These are phyloP conservation scores for Sinella curviseta DNA, from an alignment of 1,140 invertebrate genomes.

Conservation along the genomic window DNA sequence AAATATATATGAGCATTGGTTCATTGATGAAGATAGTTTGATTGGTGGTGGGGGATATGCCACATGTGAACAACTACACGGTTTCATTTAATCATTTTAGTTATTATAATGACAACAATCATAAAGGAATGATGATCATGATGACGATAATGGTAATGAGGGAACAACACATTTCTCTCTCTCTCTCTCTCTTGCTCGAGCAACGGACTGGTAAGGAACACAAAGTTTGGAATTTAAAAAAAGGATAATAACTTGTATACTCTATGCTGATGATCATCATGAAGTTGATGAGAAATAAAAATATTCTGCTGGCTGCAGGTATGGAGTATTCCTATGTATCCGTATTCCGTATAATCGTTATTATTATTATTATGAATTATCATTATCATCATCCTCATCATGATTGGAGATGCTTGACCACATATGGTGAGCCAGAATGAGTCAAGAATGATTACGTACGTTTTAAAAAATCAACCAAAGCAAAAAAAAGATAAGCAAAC, in stretches of 20 bases:
- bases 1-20: neutral
- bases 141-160: slow-evolving; percentile 24
- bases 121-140: neutral
- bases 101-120: slow-evolving; percentile 4
- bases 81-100: slow-evolving; percentile 22
- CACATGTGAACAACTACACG: too few species aligned
- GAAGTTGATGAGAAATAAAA: neutral
- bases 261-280: neutral
- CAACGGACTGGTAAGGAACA: neutral
- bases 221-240: neutral
- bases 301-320: neutral
- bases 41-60: too few species aligned
- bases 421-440: slow-evolving; percentile 17
- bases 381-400: slow-evolving; percentile 15
- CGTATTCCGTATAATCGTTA: neutral
- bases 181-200: too few species aligned
- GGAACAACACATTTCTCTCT: neutral
- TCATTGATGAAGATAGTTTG: too few species aligned
- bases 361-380: too few species aligned
- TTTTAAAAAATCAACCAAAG: slow-evolving; percentile 13
- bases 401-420: slow-evolving; percentile 25
- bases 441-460: slow-evolving; percentile 17
- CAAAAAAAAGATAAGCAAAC: neutral
- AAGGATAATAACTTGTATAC: too few species aligned
- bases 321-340: neutral